A percentile compares a stretch with the other conserved stretches of the same genome.
These are phyloP conservation scores for Rostratula benghalensis DNA, from an alignment of 2,113 vertebrate genomes.

Conservation along the genomic window DNA sequence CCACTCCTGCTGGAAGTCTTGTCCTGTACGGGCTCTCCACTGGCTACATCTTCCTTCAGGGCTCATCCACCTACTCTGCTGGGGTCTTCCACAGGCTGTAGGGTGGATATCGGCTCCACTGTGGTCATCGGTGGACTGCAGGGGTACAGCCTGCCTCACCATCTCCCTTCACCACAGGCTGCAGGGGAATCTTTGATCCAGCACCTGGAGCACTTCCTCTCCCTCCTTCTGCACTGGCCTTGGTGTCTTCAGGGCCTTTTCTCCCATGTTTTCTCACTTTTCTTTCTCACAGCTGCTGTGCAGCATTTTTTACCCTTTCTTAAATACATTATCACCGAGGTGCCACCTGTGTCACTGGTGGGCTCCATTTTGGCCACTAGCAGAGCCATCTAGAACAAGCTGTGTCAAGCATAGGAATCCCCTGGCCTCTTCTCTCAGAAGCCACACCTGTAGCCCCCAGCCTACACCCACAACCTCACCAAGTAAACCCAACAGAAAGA, in stretches of 20 bases:
- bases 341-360: background rate
- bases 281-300: background rate
- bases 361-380: background rate
- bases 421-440: background rate
- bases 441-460: background rate
- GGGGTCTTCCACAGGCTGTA: background rate
- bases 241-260: background rate
- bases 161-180: background rate
- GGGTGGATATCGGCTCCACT: background rate
- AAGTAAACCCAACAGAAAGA: background rate
- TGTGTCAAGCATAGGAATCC: background rate
- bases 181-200: background rate
- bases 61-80: background rate
- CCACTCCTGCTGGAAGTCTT: background rate
- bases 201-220: background rate
- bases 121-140: background rate
- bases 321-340: background rate
- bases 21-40: background rate
- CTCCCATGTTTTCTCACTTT: background rate
- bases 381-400: background rate
- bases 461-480: accelerated
- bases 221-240: background rate
- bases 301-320: background rate
- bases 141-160: background rate
- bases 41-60: background rate